Conservation (phyloP, 2,888 invertebrate genomes). For the Diarsia dahlii region DNA sequence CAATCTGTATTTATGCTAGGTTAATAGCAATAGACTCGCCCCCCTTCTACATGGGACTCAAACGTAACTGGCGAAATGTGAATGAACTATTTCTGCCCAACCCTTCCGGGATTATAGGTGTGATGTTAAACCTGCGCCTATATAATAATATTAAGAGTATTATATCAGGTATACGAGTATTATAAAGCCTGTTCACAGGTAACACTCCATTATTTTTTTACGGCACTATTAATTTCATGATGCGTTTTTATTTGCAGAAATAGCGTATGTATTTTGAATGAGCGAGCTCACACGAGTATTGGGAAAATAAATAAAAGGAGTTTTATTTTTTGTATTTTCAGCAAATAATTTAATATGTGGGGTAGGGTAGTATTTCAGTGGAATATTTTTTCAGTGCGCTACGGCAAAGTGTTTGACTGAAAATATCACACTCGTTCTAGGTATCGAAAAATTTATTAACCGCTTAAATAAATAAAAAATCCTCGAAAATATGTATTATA, state of each 20-base stretch:
- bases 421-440: neutral
- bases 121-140: neutral
- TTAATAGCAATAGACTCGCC: neutral
- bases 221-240: conserved; percentile 43
- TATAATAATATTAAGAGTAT: conserved; percentile 13
- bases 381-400: neutral
- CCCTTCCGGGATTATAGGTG: too few relatives aligned
- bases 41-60: neutral
- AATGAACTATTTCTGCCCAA: neutral
- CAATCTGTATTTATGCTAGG: too few relatives aligned
- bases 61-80: neutral
- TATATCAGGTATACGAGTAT: conserved; percentile 16
- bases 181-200: conserved; percentile 36
- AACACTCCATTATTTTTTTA: conserved; percentile 42
- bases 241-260: conserved; percentile 46
- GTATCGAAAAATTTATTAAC: neutral
- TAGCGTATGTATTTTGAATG: conserved; percentile 24
- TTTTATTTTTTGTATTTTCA: neutral
- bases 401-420: neutral
- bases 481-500: neutral
- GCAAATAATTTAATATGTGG: conserved; percentile 4
- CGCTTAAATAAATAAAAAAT: neutral
- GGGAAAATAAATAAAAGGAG: conserved; percentile 24
- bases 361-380: neutral
- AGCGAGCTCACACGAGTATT: conserved; percentile 17